A percentile compares a stretch with the other conserved stretches of the same genome.
phyloP scores from a whole-genome alignment of 2,797 vertebrate genomes.

The Arrhamphus sclerolepis region DNA sequence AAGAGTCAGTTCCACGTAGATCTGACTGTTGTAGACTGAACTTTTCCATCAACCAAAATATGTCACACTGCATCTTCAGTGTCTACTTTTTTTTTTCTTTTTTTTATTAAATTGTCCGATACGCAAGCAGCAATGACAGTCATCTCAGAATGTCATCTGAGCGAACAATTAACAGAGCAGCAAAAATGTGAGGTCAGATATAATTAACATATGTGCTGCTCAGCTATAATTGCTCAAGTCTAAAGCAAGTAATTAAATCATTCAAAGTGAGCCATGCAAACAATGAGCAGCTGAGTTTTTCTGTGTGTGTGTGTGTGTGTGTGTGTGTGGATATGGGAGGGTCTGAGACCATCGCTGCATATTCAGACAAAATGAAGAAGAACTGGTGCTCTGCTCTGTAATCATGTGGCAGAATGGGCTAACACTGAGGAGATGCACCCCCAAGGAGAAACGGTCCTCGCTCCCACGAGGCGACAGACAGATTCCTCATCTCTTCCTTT shows the following conservation, averaged over 20 bases:
- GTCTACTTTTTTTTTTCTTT: conserved; percentile 3
- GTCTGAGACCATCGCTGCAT: conserved; percentile 24
- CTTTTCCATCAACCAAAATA: conserved; percentile 34
- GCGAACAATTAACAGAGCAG: conserved; percentile 74
- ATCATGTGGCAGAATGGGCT: conserved; percentile 14
- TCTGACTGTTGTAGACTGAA: conserved; percentile 8
- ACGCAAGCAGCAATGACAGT: conserved; percentile 64
- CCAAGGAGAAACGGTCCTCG: conserved; percentile 18
- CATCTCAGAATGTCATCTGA: conserved; percentile 63
- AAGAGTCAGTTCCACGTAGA: too few species aligned
- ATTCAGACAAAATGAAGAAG: conserved; percentile 12
- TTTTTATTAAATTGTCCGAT: conserved; percentile 52
- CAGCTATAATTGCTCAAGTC: conserved; percentile 76
- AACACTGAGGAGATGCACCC: conserved; percentile 2
- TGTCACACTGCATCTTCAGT: conserved; percentile 21
- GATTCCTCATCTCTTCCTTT: conserved; percentile 35
- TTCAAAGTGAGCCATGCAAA: conserved; percentile 59
- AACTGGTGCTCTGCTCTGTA: background rate
- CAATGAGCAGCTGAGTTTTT: conserved; percentile 43
- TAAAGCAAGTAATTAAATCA: conserved; percentile 75
- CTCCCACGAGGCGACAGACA: conserved; percentile 16
- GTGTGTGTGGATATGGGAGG: too few species aligned
- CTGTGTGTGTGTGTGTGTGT: background rate
- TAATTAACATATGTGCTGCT: conserved; percentile 77
- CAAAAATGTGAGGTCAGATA: conserved; percentile 74